Evolutionary conservation across 1,140 invertebrate genomes (phyloP).

Genomic region (Callitettix versicolor): DNA sequence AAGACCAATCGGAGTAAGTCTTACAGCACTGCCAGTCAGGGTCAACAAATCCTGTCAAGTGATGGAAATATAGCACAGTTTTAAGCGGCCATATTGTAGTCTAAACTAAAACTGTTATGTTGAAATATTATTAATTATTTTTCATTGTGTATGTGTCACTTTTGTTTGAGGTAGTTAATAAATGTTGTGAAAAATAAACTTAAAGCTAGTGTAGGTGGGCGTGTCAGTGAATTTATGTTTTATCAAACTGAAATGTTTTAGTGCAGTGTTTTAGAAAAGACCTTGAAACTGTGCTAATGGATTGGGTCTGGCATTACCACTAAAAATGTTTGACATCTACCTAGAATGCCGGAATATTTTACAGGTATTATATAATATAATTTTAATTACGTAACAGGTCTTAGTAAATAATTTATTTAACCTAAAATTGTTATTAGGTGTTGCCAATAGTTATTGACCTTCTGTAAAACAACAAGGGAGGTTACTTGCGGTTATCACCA

Average conservation of each 20-base stretch:
- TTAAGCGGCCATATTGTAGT: slow-evolving; percentile 14
- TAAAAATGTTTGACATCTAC: slow-evolving; percentile 2
- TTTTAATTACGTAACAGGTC: no score
- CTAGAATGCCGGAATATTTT: slow-evolving; percentile 5
- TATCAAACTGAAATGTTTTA: neutral
- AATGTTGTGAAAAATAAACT: no score
- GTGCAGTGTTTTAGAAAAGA: slow-evolving; percentile 5
- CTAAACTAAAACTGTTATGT: neutral
- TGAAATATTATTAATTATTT: neutral
- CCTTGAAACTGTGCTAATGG: slow-evolving; percentile 12
- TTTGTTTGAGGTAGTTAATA: neutral
- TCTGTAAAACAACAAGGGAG: neutral
- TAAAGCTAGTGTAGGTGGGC: neutral
- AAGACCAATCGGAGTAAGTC: slow-evolving; percentile 5
- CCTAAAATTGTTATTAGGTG: neutral
- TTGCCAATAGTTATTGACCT: neutral
- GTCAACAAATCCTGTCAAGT: slow-evolving; percentile 16
- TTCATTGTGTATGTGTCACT: neutral
- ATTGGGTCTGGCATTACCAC: slow-evolving; percentile 6
- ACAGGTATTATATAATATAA: neutral
- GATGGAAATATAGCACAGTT: slow-evolving; percentile 7
- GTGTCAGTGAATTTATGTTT: neutral
- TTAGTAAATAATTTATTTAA: neutral
- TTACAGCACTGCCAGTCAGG: slow-evolving; percentile 11
- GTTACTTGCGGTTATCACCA: slow-evolving; percentile 6